These are phyloP conservation scores for Pachycephus smyrnensis DNA, from an alignment of 2,888 invertebrate species.

Conservation along the genomic window DNA sequence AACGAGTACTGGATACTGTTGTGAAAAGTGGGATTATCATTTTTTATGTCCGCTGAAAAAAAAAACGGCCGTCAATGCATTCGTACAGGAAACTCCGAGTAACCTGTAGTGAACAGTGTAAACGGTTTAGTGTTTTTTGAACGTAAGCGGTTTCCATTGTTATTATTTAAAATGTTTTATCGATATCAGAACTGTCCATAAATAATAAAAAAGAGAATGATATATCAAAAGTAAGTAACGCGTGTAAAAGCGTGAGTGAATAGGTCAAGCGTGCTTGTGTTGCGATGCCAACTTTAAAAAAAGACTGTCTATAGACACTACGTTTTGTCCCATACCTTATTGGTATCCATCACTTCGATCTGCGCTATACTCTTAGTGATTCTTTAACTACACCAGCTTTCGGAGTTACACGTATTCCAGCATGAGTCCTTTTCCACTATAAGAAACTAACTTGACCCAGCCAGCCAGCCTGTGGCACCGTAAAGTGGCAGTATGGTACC, in stretches of 20 bases:
- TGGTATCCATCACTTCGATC: background rate
- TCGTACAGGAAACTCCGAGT: slow-evolving; percentile 34
- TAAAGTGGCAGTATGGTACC: too few species aligned
- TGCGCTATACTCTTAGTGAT: background rate
- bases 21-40: slow-evolving; percentile 18
- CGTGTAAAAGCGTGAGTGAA: slow-evolving; percentile 35
- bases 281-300: background rate
- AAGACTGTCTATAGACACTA: background rate
- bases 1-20: slow-evolving; percentile 41
- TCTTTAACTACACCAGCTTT: too few species aligned
- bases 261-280: slow-evolving; percentile 1
- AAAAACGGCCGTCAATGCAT: too few species aligned
- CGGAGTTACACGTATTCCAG: too few species aligned
- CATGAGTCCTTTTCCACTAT: too few species aligned
- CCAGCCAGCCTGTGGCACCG: too few species aligned
- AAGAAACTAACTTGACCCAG: too few species aligned
- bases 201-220: slow-evolving; percentile 25
- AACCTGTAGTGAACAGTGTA: slow-evolving; percentile 31
- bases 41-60: slow-evolving; percentile 1
- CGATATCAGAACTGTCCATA: slow-evolving; percentile 36
- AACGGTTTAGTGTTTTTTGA: slow-evolving; percentile 23
- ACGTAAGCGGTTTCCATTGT: slow-evolving; percentile 36
- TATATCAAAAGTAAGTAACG: slow-evolving; percentile 23
- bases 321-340: background rate
- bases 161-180: slow-evolving; percentile 45